Evolutionary conservation across 2,797 vertebrate genomes (phyloP), one percentile per base, ranked within the genome.

Genomic region (Poliocrania exsul): DNA sequence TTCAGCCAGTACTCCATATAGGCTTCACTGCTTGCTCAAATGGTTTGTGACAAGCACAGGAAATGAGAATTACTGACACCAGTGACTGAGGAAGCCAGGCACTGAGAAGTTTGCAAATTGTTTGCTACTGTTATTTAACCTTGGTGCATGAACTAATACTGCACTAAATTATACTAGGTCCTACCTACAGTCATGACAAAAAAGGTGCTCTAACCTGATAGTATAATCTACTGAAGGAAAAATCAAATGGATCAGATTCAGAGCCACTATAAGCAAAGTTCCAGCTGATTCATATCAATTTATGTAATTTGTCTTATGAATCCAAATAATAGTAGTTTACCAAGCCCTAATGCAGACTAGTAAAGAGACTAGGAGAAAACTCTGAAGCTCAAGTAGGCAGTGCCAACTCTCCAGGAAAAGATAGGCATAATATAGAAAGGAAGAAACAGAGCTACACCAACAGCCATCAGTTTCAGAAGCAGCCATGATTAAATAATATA

Each of bases 41-140:
- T 44, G n/a, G 46, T 31, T 94, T 86, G 86, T 74, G 84, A 78
- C 61, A 88, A 77, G 82, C 31, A 87, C 87, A 95, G 42, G 46
- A 92, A 87, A 72, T 40, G 29, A 85, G 79, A 74, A 81, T 35
- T 37, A 61, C 66, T 25, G 57, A 73, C 77, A 67, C 31, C 0
- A 0, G 40, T 64, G 77, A 81, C 61, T 67, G 54, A 86, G 29
- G 62, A 88, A 88, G 62, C 47, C 70, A 65, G 58, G 78, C 86
- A 94, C 58, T 3, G 19, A 54, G 42, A 90, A 73, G n/a, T 67
- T 4, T 29, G 19, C 35, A 72, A 69, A 51, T 13, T 62, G 53
- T 46, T 81, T 88, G 54, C 62, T 58, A 23, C 58, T 8, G 4
- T 38, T 37, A 69, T 35, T 79, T 81, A 47, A 47, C 57, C 61